A percentile compares a stretch with the other conserved stretches of the same genome.
phyloP scores from a whole-genome alignment of 2,113 vertebrate species.

The Oreotrochilus melanogaster region DNA sequence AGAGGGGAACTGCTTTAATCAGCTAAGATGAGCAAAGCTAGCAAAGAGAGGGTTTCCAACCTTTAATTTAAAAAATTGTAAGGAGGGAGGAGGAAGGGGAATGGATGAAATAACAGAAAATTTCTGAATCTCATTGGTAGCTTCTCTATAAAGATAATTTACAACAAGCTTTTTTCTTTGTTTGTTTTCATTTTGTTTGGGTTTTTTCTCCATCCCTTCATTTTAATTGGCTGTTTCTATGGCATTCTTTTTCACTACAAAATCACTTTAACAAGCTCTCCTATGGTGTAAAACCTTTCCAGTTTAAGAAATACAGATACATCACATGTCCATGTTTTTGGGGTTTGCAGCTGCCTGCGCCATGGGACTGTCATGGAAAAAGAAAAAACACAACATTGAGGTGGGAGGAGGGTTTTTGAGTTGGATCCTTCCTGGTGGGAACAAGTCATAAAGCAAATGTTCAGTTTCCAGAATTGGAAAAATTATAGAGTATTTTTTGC shows the following conservation, averaged over 20 bases:
- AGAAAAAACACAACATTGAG: not conserved
- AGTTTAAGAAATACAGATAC: not conserved
- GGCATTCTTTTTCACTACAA: slow-evolving; percentile 7
- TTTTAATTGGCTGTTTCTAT: not conserved
- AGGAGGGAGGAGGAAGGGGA: not conserved
- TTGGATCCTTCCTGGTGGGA: slow-evolving; percentile 7
- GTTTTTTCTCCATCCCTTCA: not conserved
- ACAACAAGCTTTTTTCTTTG: not conserved
- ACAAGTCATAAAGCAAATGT: slow-evolving; percentile 30
- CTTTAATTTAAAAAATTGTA: not conserved
- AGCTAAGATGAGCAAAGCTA: not conserved
- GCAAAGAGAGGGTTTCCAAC: not conserved
- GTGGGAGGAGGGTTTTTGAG: not conserved
- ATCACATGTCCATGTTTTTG: not conserved
- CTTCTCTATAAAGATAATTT: not conserved
- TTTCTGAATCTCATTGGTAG: not conserved
- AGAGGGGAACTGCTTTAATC: not conserved
- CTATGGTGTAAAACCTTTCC: slow-evolving; percentile 1
- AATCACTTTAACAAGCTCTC: slow-evolving; percentile 32
- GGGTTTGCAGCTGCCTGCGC: not conserved
- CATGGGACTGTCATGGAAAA: not conserved
- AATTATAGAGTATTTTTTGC: slow-evolving; percentile 16
- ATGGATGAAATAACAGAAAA: not conserved
- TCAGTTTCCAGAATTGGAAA: slow-evolving; percentile 49
- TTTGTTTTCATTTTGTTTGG: not conserved